Conservation (phyloP, 2,797 vertebrate species). For the Valencia hispanica region DNA sequence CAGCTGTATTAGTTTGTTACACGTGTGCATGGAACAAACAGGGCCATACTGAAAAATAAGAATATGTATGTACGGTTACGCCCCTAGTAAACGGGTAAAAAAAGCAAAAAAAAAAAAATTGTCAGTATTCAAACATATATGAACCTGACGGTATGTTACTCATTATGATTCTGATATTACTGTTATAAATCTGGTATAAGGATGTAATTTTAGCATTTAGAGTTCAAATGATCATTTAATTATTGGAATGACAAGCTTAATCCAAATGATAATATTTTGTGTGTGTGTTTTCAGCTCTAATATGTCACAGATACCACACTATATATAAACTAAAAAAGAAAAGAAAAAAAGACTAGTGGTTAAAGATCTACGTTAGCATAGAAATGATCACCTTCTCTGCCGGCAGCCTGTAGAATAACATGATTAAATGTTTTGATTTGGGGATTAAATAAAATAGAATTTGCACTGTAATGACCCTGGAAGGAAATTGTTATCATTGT, state of each 20-base stretch:
- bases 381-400: slow-evolving; percentile 30
- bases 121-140: not conserved
- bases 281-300: not conserved
- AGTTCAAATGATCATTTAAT: no score
- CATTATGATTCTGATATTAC: not conserved
- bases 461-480: slow-evolving; percentile 54
- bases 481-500: slow-evolving; percentile 44
- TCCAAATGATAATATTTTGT: not conserved
- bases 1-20: no score
- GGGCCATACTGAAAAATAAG: no score
- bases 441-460: slow-evolving; percentile 54
- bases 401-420: slow-evolving; percentile 31
- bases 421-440: slow-evolving; percentile 42
- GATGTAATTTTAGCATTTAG: not conserved
- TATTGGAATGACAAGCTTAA: no score
- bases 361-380: slow-evolving; percentile 2
- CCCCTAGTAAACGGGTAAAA: no score
- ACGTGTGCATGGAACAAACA: no score
- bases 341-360: slow-evolving; percentile 1
- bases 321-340: not conserved
- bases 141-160: not conserved
- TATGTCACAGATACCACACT: not conserved
- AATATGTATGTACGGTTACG: no score
- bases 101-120: no score
- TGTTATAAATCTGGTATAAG: not conserved